Percentiles rank a stretch among this genome's conserved stretches.
Conservation (phyloP, 2,797 vertebrate species). For the Sebastes glaucus region DNA sequence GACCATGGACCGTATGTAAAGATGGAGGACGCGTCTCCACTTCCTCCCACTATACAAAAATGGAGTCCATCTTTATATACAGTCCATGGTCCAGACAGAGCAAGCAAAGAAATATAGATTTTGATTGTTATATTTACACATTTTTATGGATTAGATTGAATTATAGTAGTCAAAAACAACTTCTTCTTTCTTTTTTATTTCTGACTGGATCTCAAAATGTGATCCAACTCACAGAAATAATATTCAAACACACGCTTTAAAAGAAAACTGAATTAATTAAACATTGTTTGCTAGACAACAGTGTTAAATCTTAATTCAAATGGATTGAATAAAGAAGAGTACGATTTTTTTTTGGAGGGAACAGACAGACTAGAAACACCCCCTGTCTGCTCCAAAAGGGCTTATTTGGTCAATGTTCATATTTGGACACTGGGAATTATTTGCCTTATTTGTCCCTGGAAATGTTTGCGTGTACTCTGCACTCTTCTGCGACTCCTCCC, state of each 20-base stretch:
- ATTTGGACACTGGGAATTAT: slow-evolving; percentile 67
- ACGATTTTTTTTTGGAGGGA: background rate
- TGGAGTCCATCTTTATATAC: too few species aligned
- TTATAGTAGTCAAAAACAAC: background rate
- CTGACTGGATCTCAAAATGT: background rate
- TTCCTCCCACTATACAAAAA: too few species aligned
- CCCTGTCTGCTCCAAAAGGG: slow-evolving; percentile 16
- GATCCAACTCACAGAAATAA: background rate
- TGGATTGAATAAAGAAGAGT: background rate
- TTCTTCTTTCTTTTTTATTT: background rate
- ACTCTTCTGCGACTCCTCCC: slow-evolving; percentile 35
- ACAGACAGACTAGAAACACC: background rate
- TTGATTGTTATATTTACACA: background rate
- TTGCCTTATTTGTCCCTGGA: slow-evolving; percentile 78
- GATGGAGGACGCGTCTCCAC: too few species aligned
- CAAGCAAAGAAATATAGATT: background rate
- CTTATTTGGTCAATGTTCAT: slow-evolving; percentile 72
- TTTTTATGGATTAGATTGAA: background rate
- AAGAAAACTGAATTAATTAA: background rate
- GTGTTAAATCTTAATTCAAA: background rate
- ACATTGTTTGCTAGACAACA: background rate
- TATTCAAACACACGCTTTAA: background rate
- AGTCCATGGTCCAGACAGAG: background rate
- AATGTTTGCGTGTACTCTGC: slow-evolving; percentile 72
- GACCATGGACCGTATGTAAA: too few species aligned